Evolutionary conservation across 2,888 invertebrate genomes (phyloP).

Genomic region (Agonum fuliginosum): DNA sequence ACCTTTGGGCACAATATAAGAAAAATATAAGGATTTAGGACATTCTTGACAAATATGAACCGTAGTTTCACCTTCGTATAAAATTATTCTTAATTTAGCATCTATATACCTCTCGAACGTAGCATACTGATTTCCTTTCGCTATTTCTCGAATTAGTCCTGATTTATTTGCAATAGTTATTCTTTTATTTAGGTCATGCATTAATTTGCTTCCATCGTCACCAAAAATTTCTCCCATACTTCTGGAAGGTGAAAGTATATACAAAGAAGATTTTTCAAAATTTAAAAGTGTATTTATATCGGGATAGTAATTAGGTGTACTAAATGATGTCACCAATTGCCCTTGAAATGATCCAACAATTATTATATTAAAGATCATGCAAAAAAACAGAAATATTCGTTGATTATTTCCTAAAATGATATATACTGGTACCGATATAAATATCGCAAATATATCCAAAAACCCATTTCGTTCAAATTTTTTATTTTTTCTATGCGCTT

Average conservation of each 20-base stretch:
- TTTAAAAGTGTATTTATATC: slow-evolving; percentile 72
- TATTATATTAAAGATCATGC: slow-evolving; percentile 71
- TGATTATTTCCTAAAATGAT: slow-evolving; percentile 54
- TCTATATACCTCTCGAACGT: slow-evolving; percentile 70
- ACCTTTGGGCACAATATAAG: slow-evolving; percentile 72
- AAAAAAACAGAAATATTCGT: slow-evolving; percentile 67
- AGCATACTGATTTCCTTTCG: slow-evolving; percentile 62
- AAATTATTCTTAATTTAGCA: slow-evolving; percentile 65
- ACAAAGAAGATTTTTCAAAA: slow-evolving; percentile 70
- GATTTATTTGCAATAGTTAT: slow-evolving; percentile 5
- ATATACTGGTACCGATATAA: slow-evolving; percentile 47
- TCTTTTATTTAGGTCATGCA: slow-evolving; percentile 23
- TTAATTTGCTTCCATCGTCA: slow-evolving; percentile 62
- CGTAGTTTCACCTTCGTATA: slow-evolving; percentile 66
- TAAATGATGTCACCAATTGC: slow-evolving; percentile 71
- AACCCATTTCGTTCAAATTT: no score
- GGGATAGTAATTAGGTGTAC: slow-evolving; percentile 70
- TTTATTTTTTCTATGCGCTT: not conserved
- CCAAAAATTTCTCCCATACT: slow-evolving; percentile 69
- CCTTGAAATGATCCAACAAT: slow-evolving; percentile 71
- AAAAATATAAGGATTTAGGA: slow-evolving; percentile 71
- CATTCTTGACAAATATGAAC: slow-evolving; percentile 73
- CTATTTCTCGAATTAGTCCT: slow-evolving; percentile 20
- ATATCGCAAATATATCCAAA: slow-evolving; percentile 43
- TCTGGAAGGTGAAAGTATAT: slow-evolving; percentile 69